A percentile compares a stretch with the other conserved stretches of the same genome.
Conservation (phyloP, 2,113 vertebrate genomes). For the Alexandromys fortis region DNA sequence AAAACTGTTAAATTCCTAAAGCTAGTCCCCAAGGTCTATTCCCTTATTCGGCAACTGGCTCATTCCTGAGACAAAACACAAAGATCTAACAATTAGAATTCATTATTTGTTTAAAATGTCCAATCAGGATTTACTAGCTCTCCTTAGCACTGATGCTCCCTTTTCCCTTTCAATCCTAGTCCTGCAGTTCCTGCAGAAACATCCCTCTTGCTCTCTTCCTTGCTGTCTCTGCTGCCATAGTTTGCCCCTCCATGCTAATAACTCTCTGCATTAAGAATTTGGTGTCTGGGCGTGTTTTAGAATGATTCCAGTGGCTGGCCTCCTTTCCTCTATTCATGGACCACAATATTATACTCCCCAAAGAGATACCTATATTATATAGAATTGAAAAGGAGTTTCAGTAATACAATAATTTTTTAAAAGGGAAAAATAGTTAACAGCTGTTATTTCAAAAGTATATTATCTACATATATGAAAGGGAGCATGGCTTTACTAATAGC, state of each 20-base stretch:
- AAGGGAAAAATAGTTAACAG: too few species aligned
- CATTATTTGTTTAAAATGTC: background rate
- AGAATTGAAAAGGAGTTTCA: too few species aligned
- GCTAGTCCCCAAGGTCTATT: background rate
- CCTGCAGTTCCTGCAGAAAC: background rate
- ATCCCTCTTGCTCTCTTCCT: background rate
- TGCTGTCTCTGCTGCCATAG: too few species aligned
- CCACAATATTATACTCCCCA: too few species aligned
- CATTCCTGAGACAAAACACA: background rate
- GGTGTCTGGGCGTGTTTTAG: too few species aligned
- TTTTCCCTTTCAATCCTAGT: background rate
- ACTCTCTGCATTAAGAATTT: background rate
- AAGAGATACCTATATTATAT: too few species aligned
- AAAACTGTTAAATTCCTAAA: background rate
- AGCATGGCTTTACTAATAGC: too few species aligned
- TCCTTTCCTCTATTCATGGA: too few species aligned
- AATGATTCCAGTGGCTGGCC: too few species aligned
- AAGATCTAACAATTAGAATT: background rate
- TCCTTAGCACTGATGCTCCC: background rate
- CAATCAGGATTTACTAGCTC: background rate
- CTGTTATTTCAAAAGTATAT: too few species aligned
- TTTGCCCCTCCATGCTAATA: background rate
- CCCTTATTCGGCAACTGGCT: background rate
- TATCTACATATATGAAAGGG: too few species aligned
- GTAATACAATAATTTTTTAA: too few species aligned